Conservation (phyloP, 1,140 invertebrate genomes). For the Bombus turneri region DNA sequence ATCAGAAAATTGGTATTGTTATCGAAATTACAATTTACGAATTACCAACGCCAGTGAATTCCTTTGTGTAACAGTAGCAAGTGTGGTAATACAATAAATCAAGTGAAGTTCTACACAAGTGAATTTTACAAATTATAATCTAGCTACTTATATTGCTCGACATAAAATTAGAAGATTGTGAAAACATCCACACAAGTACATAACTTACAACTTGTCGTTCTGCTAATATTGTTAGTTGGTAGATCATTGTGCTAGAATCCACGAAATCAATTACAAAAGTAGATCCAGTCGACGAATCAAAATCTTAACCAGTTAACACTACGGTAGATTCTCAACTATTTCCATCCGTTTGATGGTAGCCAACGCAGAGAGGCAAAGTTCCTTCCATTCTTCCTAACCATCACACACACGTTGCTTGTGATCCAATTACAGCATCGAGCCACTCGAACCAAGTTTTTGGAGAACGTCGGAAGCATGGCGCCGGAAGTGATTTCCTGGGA, state of each 20-base stretch:
- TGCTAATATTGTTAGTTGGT: not conserved
- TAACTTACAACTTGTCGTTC: not conserved
- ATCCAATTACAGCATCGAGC: not conserved
- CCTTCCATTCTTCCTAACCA: not conserved
- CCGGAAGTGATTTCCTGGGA: constrained; percentile 44
- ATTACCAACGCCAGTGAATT: not conserved
- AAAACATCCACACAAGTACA: too few relatives aligned
- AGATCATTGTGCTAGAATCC: not conserved
- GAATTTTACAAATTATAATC: too few relatives aligned
- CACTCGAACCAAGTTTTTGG: not conserved
- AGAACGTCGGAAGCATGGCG: constrained; percentile 7
- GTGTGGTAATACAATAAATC: not conserved
- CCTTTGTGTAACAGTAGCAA: not conserved
- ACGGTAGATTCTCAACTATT: not conserved
- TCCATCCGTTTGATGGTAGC: not conserved
- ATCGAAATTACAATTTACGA: too few relatives aligned
- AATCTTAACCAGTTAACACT: not conserved
- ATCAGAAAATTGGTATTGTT: not conserved
- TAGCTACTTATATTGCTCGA: too few relatives aligned
- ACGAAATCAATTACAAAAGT: not conserved
- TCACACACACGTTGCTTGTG: not conserved
- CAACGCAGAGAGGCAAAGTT: not conserved
- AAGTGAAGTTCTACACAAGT: too few relatives aligned
- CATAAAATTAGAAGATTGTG: too few relatives aligned
- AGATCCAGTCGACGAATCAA: not conserved